Conservation (phyloP, 2,888 invertebrate genomes). For the Seladonia tumulorum region DNA sequence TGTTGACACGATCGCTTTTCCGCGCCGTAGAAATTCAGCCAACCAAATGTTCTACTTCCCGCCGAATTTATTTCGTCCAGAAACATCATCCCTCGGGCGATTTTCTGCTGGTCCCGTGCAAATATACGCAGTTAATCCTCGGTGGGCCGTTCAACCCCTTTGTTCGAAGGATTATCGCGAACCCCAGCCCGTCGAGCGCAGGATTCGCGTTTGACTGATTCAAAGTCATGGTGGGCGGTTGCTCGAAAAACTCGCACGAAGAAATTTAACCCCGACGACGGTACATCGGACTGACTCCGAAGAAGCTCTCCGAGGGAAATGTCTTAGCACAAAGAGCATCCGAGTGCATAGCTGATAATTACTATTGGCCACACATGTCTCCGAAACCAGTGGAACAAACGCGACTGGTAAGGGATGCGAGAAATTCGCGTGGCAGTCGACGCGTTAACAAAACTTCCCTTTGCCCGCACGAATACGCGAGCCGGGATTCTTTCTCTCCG, state of each 20-base stretch:
- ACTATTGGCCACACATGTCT: background rate
- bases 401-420: background rate
- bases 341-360: background rate
- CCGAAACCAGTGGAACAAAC: background rate
- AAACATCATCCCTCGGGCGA: background rate
- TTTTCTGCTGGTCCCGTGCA: background rate
- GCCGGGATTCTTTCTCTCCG: background rate
- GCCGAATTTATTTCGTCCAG: conserved; percentile 5
- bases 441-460: conserved; percentile 34
- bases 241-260: background rate
- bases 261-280: too few species aligned
- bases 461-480: conserved; percentile 1
- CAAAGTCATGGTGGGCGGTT: background rate
- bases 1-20: background rate
- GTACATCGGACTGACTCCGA: too few species aligned
- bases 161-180: conserved; percentile 62
- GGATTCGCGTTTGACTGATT: background rate
- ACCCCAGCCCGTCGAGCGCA: background rate
- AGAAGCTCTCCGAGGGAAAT: background rate
- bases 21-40: background rate
- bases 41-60: background rate
- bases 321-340: background rate
- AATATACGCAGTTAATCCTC: conserved; percentile 62
- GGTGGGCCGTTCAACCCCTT: conserved; percentile 56
- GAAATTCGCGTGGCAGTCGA: background rate